Evolutionary conservation across 2,113 vertebrate genomes (phyloP), one percentile per base, ranked within the genome.

Genomic region (Siniperca knerii): DNA sequence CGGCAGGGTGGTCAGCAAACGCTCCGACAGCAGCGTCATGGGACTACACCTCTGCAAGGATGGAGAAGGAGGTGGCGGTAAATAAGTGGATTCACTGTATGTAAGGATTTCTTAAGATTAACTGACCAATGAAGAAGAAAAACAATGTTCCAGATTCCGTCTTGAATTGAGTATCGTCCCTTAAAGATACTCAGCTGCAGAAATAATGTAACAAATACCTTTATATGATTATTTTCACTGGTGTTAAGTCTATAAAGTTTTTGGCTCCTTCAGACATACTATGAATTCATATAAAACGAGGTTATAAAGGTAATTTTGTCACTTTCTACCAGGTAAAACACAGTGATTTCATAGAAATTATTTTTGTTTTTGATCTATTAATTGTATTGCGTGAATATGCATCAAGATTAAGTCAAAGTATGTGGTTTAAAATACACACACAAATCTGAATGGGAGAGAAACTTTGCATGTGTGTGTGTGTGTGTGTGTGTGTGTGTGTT

Each of bases 11-110:
- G 96, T 95, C 77, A 99, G 92, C 90, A 99, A 92, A 48, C 97
- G 98, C 95, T 99, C 98, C 62, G 97, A 97, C 46, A 99, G 92
- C 58, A 96, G 93, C 48, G 97, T 98, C 97, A 98, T 97, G 4
- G 97, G 96, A 66, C 95, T 95, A 37, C 97, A 98, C 57, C 90
- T 94, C 98, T 99, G 94, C 29, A 81, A 8, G 0, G 11, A 58
- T 0, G 20, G 46, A 42, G 70, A 21, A 57, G 33, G 25, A 25
- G 16, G 16, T 29, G 67, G n/a, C 2, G 4, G 37, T 50, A 25
- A 54, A 48, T 10, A 40, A 8, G 21, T 35, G 25, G 21, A 61
- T 15, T 48, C 21, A 25, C 21, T 20, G 12, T n/a, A 50, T 0
- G 42, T 16, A 4, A 75, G 4, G 0, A 18, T n/a, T 60, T 62